Base-by-base conservation (phyloP, 2,888 invertebrate species). In the Chouioia cunea region DNA sequence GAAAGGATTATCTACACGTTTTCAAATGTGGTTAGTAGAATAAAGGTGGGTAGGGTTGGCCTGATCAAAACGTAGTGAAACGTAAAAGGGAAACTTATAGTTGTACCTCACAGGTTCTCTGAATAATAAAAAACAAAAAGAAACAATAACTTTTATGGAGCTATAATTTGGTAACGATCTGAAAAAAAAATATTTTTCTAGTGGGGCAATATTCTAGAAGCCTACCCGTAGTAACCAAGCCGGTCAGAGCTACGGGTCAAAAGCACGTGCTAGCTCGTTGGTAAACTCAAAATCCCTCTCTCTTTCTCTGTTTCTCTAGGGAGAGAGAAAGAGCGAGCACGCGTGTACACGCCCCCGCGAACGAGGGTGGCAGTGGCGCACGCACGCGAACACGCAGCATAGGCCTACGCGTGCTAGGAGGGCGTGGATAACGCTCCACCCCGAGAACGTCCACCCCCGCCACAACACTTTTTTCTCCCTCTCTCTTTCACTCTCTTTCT, bases 351-450 rank as follows among this genome's bases (percentile, higher is more conserved):
- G 68, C 68, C 68, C 62, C 68, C 36, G 48, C 56, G 46, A 8
- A 16, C 15, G 62, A 57, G 62, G 60, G 54, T 67, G 46, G 64
- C 43, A 18, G 36, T 36, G 36, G 57, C 16, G 65, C 46, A 57
- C 56, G 56, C 56, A 2, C 56, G 54, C 50, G 50, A 58, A 50
- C 59, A 43, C 54, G 44, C 57, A 16, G 46, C 47, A 64, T 74
- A 77, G 75, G 77, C 77, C 77, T 77, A 76, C 68, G 72, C 73
- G 60, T 65, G 59, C 58, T 71, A 70, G 72, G 76, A 75, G 76
- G 76, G 76, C 76, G 76, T 77, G 76, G 75, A 74, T 76, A 74
- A 75, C 72, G 77, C 77, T 77, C 77, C 77, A 76, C 77, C 77
- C 76, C 74, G 71, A 62, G 64, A 52, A 23, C 27, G 27, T 56